A percentile compares a stretch with the other conserved stretches of the same genome.
phyloP scores from a whole-genome alignment of 2,113 vertebrate species.

The Penelope pileata region DNA sequence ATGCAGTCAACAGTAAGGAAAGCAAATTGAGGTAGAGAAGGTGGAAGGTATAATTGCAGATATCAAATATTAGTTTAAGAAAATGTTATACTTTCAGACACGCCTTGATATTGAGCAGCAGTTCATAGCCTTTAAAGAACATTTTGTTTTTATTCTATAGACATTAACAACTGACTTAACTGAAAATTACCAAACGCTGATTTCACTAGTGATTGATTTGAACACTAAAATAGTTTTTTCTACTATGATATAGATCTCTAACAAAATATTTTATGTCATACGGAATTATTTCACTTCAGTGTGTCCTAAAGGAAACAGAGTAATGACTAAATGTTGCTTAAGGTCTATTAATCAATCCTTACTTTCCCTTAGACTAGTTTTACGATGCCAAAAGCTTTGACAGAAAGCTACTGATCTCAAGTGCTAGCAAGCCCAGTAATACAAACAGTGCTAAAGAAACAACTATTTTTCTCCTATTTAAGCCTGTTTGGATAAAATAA shows the following conservation, averaged over 20 bases:
- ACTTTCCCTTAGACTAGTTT: not conserved
- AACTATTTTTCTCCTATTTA: not conserved
- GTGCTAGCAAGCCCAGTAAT: not conserved
- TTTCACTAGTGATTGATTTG: not conserved
- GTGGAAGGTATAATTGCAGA: not conserved
- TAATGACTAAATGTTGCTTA: not conserved
- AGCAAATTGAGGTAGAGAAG: slow-evolving; percentile 35
- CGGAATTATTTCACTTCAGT: not conserved
- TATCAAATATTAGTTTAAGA: not conserved
- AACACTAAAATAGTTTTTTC: not conserved
- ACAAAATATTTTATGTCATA: not conserved
- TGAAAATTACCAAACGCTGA: not conserved
- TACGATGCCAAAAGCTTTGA: not conserved
- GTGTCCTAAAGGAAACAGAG: not conserved
- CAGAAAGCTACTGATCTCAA: not conserved
- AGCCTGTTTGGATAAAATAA: not conserved
- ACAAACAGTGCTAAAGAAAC: not conserved
- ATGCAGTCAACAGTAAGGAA: not conserved
- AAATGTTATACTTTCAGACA: not conserved
- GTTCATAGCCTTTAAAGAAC: not conserved
- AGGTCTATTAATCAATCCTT: not conserved
- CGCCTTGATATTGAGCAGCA: not conserved
- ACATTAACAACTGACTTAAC: not conserved
- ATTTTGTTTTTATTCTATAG: not conserved
- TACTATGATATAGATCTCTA: not conserved